A percentile compares a stretch with the other conserved stretches of the same genome.
These are phyloP conservation scores for Cygnus buccinator DNA, from an alignment of 2,113 vertebrate species.

Conservation along the genomic window DNA sequence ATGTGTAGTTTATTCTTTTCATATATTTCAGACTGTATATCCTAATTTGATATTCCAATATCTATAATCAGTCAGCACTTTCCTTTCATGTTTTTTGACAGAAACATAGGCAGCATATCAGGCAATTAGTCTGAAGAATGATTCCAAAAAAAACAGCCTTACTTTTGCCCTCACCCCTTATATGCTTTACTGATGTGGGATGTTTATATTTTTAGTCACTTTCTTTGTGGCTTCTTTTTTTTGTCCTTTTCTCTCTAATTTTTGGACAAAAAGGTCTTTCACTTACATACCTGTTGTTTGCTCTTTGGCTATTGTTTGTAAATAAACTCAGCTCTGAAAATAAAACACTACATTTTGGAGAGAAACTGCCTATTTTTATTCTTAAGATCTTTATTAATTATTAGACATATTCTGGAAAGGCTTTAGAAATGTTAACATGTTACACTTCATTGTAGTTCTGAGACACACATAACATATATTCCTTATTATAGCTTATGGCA, in stretches of 20 bases:
- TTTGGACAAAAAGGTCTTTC: not conserved
- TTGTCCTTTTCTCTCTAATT: not conserved
- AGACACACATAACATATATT: not conserved
- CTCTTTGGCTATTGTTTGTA: not conserved
- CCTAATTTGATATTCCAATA: conserved; percentile 64
- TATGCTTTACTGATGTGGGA: not conserved
- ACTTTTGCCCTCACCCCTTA: not conserved
- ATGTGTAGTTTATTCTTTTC: conserved; percentile 50
- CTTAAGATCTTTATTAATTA: not conserved
- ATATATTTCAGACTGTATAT: conserved; percentile 52
- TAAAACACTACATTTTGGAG: not conserved
- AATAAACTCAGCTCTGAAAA: not conserved
- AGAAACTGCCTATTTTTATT: not conserved
- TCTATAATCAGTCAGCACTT: conserved; percentile 50
- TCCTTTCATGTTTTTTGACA: conserved; percentile 69
- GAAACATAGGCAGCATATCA: conserved; percentile 36
- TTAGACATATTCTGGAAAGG: not conserved
- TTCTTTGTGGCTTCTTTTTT: not conserved
- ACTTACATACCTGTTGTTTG: not conserved
- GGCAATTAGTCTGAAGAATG: conserved; percentile 66
- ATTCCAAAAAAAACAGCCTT: conserved; percentile 35
- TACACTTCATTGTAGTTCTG: not conserved
- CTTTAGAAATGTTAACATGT: not conserved
- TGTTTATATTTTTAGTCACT: not conserved
- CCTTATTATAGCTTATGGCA: not conserved